phyloP scores from a whole-genome alignment of 1,140 invertebrate species.

The Mercenaria mercenaria region DNA sequence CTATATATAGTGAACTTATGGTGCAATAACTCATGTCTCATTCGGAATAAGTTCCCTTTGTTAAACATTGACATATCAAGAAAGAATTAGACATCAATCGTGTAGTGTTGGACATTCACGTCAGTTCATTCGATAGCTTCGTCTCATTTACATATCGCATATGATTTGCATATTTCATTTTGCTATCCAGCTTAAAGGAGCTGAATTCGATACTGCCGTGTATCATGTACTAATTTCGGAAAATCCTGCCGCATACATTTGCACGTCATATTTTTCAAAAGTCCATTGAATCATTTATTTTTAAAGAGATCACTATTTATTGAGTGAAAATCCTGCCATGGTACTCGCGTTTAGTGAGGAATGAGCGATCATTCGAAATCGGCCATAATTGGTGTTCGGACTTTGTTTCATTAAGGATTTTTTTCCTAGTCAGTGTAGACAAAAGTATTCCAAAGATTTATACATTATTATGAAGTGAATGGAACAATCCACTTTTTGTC shows the following conservation, averaged over 20 bases:
- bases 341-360: not conserved
- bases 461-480: not conserved
- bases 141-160: slow-evolving; percentile 42
- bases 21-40: slow-evolving; percentile 61
- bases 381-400: not conserved
- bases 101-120: not conserved
- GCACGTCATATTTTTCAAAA: not conserved
- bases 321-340: slow-evolving; percentile 52
- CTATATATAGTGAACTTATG: slow-evolving; percentile 29
- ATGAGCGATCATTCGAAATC: not conserved
- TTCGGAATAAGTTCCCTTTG: slow-evolving; percentile 15
- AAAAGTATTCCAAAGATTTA: slow-evolving; percentile 1
- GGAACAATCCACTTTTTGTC: slow-evolving; percentile 34
- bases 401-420: not conserved
- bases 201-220: not conserved
- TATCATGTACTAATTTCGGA: not conserved
- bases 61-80: slow-evolving; percentile 55
- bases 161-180: slow-evolving; percentile 39
- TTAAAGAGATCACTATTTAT: slow-evolving; percentile 48
- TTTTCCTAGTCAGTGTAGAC: slow-evolving; percentile 25
- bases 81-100: not conserved
- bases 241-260: slow-evolving; percentile 30
- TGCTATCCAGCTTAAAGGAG: slow-evolving; percentile 3
- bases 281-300: slow-evolving; percentile 15
- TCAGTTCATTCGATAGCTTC: slow-evolving; percentile 7